Evolutionary conservation across 2,888 invertebrate genomes (phyloP).

Genomic region (Biston betularia): DNA sequence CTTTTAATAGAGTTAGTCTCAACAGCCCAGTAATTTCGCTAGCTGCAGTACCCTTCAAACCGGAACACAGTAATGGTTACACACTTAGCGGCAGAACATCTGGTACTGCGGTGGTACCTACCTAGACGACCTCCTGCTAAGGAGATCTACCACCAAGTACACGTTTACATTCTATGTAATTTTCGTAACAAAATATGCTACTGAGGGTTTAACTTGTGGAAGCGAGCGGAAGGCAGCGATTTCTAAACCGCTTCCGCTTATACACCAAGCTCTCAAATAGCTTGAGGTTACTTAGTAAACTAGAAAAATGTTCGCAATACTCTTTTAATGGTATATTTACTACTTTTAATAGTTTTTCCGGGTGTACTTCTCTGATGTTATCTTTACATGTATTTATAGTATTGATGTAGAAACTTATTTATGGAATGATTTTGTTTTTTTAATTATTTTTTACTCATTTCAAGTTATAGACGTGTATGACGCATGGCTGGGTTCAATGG

Average conservation of each 20-base stretch:
- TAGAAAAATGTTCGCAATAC: constrained; percentile 63
- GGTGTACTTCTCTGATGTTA: constrained; percentile 56
- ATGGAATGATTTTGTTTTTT: background rate
- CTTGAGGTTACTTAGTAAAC: constrained; percentile 57
- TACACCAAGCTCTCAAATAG: constrained; percentile 44
- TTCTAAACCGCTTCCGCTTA: constrained; percentile 57
- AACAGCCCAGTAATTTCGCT: too few species aligned
- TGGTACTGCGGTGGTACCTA: too few species aligned
- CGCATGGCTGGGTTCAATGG: background rate
- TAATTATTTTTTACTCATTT: background rate
- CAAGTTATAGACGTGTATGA: background rate
- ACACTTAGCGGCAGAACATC: too few species aligned
- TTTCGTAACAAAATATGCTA: too few species aligned
- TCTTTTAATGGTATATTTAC: constrained; percentile 36
- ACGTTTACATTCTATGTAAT: too few species aligned
- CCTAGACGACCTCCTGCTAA: too few species aligned
- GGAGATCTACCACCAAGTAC: too few species aligned
- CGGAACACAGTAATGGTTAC: too few species aligned
- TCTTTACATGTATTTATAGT: constrained; percentile 36
- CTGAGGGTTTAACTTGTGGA: too few species aligned
- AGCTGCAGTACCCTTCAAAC: too few species aligned
- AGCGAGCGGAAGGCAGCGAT: background rate
- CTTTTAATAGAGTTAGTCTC: too few species aligned
- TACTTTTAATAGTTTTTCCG: constrained; percentile 76
- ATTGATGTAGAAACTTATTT: constrained; percentile 2